Percentiles rank a stretch among this genome's conserved stretches.
phyloP scores from a whole-genome alignment of 2,888 invertebrate genomes.

The Geophilus truncorum region DNA sequence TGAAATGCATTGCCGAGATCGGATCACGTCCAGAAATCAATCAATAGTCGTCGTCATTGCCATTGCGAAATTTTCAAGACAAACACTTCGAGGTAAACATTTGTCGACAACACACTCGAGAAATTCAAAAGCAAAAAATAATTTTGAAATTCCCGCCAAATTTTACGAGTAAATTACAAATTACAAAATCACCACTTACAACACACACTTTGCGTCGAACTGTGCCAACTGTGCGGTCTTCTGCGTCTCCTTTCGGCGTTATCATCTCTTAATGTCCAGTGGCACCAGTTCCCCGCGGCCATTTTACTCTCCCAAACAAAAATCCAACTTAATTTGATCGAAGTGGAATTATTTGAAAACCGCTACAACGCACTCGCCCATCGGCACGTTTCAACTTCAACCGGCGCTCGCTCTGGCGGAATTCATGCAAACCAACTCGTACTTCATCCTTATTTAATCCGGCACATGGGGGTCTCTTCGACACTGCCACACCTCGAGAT shows the following conservation, averaged over 20 bases:
- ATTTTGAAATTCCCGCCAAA: neutral
- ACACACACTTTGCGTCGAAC: slow-evolving; percentile 33
- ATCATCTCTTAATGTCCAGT: slow-evolving; percentile 20
- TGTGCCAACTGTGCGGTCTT: slow-evolving; percentile 34
- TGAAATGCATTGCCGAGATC: neutral
- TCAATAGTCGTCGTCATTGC: neutral
- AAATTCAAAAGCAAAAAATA: neutral
- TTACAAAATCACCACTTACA: slow-evolving; percentile 25
- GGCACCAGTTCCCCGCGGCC: slow-evolving; percentile 29
- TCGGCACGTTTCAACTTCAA: neutral
- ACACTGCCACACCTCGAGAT: neutral
- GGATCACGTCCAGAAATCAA: neutral
- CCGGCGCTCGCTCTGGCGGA: neutral
- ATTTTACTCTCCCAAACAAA: neutral
- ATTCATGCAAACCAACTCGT: neutral
- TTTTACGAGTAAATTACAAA: neutral
- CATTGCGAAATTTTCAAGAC: no score
- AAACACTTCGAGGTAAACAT: no score
- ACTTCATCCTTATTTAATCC: neutral
- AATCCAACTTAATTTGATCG: no score
- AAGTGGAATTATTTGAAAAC: no score
- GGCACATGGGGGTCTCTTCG: neutral
- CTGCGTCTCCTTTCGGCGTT: neutral
- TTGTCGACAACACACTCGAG: no score
- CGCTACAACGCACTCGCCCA: neutral